phyloP scores from a whole-genome alignment of 2,113 vertebrate genomes.

The Jacana jacana region DNA sequence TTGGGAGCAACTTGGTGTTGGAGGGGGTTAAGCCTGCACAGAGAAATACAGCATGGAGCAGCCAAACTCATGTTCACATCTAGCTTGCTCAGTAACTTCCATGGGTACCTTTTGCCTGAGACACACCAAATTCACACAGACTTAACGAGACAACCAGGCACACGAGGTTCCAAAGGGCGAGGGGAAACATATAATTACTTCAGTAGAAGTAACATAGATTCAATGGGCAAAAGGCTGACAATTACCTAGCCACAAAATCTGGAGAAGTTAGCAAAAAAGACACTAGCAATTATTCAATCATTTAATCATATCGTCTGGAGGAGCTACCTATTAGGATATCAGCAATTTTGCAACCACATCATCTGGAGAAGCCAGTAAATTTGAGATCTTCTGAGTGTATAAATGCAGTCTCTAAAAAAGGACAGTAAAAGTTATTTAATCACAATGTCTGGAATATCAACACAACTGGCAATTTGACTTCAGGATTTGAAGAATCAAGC shows the following conservation, averaged over 20 bases:
- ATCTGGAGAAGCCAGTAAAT: background rate
- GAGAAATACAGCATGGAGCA: background rate
- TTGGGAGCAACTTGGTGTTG: background rate
- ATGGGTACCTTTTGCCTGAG: background rate
- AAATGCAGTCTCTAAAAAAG: background rate
- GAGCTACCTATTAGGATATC: background rate
- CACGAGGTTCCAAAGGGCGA: background rate
- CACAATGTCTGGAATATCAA: background rate
- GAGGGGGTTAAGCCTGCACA: background rate
- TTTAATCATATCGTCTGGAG: background rate
- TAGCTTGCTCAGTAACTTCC: background rate
- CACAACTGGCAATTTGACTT: background rate
- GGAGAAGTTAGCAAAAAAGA: background rate
- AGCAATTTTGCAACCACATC: background rate
- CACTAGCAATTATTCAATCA: constrained; percentile 14
- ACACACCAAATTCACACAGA: background rate
- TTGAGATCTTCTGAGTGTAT: background rate
- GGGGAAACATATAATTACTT: background rate
- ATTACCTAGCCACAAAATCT: background rate
- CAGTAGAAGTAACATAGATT: background rate
- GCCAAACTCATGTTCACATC: background rate
- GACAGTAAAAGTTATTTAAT: background rate
- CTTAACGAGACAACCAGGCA: background rate
- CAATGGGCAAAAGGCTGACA: background rate
- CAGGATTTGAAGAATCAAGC: background rate